phyloP scores from a whole-genome alignment of 2,888 invertebrate species.

The Drosophila rubida region DNA sequence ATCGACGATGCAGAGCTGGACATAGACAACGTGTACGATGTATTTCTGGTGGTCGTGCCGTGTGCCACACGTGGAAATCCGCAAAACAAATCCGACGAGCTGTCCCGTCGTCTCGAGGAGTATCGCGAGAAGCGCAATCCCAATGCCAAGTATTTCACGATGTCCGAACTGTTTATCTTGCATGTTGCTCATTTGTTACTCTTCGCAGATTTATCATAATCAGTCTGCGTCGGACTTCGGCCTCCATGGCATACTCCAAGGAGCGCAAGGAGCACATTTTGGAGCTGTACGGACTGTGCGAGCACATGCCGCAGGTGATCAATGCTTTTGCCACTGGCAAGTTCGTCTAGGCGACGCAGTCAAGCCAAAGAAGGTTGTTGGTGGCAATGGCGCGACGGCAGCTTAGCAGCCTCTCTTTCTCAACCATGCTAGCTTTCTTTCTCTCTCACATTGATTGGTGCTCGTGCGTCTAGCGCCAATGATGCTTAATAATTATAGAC shows the following conservation, averaged over 20 bases:
- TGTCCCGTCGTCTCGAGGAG: slow-evolving; percentile 65
- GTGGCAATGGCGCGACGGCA: too few species aligned
- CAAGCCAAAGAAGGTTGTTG: neutral
- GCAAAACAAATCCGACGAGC: slow-evolving; percentile 60
- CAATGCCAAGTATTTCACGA: slow-evolving; percentile 79
- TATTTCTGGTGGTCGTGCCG: slow-evolving; percentile 83
- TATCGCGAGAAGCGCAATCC: slow-evolving; percentile 77
- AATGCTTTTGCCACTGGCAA: slow-evolving; percentile 85
- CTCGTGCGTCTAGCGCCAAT: slow-evolving; percentile 27
- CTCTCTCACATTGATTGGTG: slow-evolving; percentile 28
- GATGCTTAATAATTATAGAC: slow-evolving; percentile 19
- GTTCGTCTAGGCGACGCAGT: slow-evolving; percentile 46
- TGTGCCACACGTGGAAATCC: slow-evolving; percentile 81
- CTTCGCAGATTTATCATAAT: slow-evolving; percentile 79
- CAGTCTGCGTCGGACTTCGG: slow-evolving; percentile 73
- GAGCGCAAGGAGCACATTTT: slow-evolving; percentile 82
- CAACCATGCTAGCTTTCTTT: slow-evolving; percentile 2
- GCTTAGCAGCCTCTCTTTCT: slow-evolving; percentile 12
- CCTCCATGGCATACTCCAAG: slow-evolving; percentile 78
- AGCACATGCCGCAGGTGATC: slow-evolving; percentile 85
- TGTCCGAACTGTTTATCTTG: neutral
- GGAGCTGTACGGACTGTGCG: slow-evolving; percentile 86
- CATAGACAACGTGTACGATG: slow-evolving; percentile 71
- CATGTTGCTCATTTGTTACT: neutral
- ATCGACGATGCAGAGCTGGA: slow-evolving; percentile 65